Conservation (phyloP, 2,888 invertebrate species). For the Malachius bipustulatus region DNA sequence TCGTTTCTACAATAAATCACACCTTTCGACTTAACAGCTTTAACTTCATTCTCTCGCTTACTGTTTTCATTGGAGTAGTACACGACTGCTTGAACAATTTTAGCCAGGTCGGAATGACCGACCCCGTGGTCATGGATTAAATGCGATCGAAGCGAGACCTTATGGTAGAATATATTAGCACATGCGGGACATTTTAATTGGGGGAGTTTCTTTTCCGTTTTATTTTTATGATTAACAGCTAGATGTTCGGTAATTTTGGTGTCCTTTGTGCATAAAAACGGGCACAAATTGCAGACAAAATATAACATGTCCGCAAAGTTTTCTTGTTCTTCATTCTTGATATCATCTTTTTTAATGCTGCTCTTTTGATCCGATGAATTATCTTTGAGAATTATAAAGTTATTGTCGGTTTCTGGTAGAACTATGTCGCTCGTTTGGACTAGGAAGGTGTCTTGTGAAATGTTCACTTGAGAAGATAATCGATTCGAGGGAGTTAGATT, state of each 20-base stretch:
- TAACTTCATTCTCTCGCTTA: constrained; percentile 12
- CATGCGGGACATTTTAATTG: constrained; percentile 57
- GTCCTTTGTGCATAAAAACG: constrained; percentile 33
- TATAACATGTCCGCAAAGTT: constrained; percentile 31
- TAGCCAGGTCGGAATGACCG: constrained; percentile 45
- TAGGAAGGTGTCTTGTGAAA: too few relatives aligned
- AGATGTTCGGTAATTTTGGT: constrained; percentile 33
- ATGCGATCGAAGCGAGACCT: constrained; percentile 51
- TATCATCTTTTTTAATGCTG: constrained; percentile 14
- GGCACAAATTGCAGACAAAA: constrained; percentile 35
- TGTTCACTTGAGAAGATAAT: too few relatives aligned
- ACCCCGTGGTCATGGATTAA: constrained; percentile 58
- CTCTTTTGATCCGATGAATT: constrained; percentile 12
- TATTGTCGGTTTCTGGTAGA: background rate
- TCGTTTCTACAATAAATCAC: constrained; percentile 6
- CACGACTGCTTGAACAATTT: constrained; percentile 45
- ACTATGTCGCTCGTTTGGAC: too few relatives aligned
- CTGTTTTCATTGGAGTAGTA: constrained; percentile 30
- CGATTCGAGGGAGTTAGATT: too few relatives aligned
- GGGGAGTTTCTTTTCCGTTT: constrained; percentile 42
- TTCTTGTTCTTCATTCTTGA: constrained; percentile 18
- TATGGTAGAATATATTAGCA: constrained; percentile 49
- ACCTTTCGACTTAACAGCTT: background rate
- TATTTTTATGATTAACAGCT: constrained; percentile 37
- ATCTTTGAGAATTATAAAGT: background rate